These are phyloP conservation scores for Athene noctua DNA, from an alignment of 2,113 vertebrate genomes.

Conservation along the genomic window DNA sequence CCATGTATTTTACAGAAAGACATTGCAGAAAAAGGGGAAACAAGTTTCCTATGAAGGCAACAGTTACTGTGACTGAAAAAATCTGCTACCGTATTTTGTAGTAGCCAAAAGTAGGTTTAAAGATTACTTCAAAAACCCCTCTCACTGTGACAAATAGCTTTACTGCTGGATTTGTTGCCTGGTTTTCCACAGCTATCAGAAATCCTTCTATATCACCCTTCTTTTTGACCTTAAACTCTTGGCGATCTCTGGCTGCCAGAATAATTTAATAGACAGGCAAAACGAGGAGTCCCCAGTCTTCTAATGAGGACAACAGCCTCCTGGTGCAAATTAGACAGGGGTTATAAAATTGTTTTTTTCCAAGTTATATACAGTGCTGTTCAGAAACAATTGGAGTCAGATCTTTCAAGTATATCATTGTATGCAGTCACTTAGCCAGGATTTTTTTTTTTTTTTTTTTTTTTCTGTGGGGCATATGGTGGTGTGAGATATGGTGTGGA, in stretches of 20 bases:
- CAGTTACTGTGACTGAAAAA: neutral
- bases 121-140: neutral
- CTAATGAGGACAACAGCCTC: neutral
- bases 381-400: neutral
- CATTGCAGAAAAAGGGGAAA: neutral
- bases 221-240: neutral
- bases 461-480: neutral
- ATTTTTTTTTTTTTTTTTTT: neutral
- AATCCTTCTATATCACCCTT: neutral
- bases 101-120: neutral
- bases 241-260: neutral
- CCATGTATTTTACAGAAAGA: neutral
- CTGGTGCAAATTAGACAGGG: neutral
- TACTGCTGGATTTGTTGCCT: neutral
- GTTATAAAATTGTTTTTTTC: neutral
- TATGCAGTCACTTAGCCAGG: neutral
- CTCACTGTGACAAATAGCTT: neutral
- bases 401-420: neutral
- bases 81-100: neutral
- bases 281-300: neutral
- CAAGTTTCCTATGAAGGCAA: neutral
- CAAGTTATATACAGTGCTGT: neutral
- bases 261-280: neutral
- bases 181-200: neutral
- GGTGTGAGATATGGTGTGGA: neutral